Percentiles rank a stretch among this genome's conserved stretches.
These are phyloP conservation scores for Epizoanthus illoricatus DNA, from an alignment of 92 coral and sea anemone species.

Conservation along the genomic window DNA sequence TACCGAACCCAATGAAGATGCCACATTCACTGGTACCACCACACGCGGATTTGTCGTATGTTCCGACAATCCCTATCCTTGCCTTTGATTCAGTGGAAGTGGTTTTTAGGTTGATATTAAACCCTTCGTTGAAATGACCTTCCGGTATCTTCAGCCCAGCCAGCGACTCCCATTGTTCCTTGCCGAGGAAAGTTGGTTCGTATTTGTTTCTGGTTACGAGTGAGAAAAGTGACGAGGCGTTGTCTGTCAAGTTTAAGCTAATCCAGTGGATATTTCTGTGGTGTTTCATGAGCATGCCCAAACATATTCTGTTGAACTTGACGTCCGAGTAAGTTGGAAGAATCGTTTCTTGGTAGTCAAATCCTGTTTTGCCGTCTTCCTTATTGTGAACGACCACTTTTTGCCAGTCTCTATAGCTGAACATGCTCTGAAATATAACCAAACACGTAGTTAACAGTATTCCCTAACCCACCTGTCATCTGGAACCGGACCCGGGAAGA, in stretches of 20 bases:
- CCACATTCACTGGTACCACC: neutral
- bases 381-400: neutral
- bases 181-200: neutral
- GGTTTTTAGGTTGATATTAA: neutral
- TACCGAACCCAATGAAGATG: constrained; percentile 5
- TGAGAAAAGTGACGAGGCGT: neutral
- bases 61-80: constrained; percentile 4
- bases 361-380: neutral
- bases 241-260: neutral
- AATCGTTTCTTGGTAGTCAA: neutral
- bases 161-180: neutral
- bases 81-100: neutral
- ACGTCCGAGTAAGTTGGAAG: neutral
- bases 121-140: neutral
- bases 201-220: neutral
- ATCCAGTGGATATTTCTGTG: neutral
- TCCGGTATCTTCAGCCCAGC: neutral
- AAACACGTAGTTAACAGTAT: neutral
- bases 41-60: neutral
- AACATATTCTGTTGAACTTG: neutral
- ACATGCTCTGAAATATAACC: neutral
- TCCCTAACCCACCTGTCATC: neutral
- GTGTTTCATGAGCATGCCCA: neutral
- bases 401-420: neutral
- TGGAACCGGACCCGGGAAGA: no score